These are phyloP conservation scores for Puffinus mauretanicus DNA, from an alignment of 2,113 vertebrate species.

Conservation along the genomic window DNA sequence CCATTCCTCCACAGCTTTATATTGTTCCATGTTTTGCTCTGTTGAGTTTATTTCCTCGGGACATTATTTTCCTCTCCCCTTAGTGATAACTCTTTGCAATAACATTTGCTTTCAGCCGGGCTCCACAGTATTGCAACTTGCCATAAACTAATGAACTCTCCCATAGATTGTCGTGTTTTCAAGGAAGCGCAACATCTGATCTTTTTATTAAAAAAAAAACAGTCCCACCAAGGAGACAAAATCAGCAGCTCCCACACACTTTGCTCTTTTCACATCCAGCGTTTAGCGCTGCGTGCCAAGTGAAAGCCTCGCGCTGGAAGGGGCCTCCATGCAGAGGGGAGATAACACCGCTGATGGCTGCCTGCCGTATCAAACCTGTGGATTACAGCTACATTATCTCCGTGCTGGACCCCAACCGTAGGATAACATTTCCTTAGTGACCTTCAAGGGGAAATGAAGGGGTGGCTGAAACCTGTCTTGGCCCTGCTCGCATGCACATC, in stretches of 20 bases:
- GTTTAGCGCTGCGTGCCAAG: background rate
- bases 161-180: conserved; percentile 6
- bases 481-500: background rate
- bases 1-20: background rate
- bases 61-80: conserved; percentile 15
- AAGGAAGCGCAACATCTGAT: conserved; percentile 49
- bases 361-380: conserved; percentile 12
- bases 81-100: conserved; percentile 47
- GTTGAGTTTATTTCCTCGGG: conserved; percentile 23
- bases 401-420: background rate
- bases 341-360: conserved; percentile 34
- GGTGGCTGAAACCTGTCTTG: background rate
- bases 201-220: conserved; percentile 19
- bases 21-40: background rate
- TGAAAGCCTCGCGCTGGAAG: background rate
- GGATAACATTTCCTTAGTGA: conserved; percentile 1
- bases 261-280: conserved; percentile 13
- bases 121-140: background rate
- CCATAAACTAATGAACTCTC: conserved; percentile 60
- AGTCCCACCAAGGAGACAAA: conserved; percentile 45
- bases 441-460: background rate
- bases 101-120: conserved; percentile 32
- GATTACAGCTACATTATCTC: background rate
- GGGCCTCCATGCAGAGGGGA: background rate
- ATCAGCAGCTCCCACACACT: conserved; percentile 63